These are phyloP conservation scores for Myotis daubentonii DNA, from an alignment of 2,797 vertebrate genomes.

Conservation along the genomic window DNA sequence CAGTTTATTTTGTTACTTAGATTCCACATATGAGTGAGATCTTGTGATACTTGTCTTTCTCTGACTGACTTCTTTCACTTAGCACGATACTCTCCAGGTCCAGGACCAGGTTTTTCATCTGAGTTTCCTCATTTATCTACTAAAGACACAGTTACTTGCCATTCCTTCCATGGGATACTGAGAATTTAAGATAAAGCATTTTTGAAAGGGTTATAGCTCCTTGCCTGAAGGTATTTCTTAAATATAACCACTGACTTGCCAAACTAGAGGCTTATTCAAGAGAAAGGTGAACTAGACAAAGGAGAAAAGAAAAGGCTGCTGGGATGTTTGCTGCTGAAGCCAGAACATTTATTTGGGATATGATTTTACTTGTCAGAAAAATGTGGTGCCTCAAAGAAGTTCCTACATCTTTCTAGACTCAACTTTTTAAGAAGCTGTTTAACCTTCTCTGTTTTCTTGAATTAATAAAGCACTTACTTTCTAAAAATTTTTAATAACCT, in stretches of 20 bases:
- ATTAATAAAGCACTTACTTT: background rate
- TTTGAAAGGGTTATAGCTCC: background rate
- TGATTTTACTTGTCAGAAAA: slow-evolving; percentile 34
- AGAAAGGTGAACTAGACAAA: background rate
- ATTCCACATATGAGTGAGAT: too few species aligned
- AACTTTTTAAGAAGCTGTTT: background rate
- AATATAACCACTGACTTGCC: background rate
- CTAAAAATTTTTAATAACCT: background rate
- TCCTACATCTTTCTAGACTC: background rate
- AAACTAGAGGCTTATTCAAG: background rate
- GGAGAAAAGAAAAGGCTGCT: background rate
- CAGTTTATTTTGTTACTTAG: too few species aligned
- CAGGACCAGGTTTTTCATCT: background rate
- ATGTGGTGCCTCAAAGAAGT: background rate
- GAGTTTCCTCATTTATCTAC: background rate
- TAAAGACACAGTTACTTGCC: background rate
- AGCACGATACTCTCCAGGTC: background rate
- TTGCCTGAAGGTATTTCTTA: background rate
- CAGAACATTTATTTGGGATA: background rate
- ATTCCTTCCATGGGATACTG: background rate
- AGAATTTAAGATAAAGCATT: background rate
- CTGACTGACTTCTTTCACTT: too few species aligned
- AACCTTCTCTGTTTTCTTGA: background rate
- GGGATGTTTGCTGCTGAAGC: background rate
- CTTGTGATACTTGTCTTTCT: too few species aligned